Percentiles rank a stretch among this genome's conserved stretches.
These are phyloP conservation scores for Drosophila prosaltans DNA, from an alignment of 1,140 invertebrate genomes.

Conservation along the genomic window DNA sequence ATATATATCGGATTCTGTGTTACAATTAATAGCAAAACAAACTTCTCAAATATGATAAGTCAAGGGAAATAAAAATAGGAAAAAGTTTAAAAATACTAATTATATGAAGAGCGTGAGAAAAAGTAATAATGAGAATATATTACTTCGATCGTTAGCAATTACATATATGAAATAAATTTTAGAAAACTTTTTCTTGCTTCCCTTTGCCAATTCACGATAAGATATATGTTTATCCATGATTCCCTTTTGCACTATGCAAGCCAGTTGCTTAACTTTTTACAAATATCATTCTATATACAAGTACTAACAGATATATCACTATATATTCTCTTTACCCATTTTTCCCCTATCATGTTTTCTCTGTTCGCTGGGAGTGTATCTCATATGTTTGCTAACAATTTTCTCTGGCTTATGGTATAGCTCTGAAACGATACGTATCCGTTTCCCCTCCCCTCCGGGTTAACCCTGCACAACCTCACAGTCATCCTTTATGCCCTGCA, in stretches of 20 bases:
- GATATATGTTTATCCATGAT: background rate
- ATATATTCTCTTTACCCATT: background rate
- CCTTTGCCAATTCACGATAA: background rate
- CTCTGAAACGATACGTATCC: constrained; percentile 18
- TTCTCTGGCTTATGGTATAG: constrained; percentile 48
- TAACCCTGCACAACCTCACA: background rate
- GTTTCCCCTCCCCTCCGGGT: background rate
- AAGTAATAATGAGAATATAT: background rate
- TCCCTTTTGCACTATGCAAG: background rate
- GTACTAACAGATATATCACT: background rate
- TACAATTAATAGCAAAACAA: background rate
- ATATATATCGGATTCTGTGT: no score
- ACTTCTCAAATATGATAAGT: background rate
- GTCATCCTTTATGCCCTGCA: constrained; percentile 47
- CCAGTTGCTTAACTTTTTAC: background rate
- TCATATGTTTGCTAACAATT: constrained; percentile 64
- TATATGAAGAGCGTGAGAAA: background rate
- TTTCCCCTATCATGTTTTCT: background rate
- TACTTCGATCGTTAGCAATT: background rate
- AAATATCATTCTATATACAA: background rate
- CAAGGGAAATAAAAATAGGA: background rate
- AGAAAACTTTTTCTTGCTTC: background rate
- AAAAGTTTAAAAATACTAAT: background rate
- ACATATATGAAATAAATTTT: background rate
- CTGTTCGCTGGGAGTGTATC: constrained; percentile 41